Percentiles rank a stretch among this genome's conserved stretches.
Conservation (phyloP, 1,140 invertebrate species). For the Psilanteris sp. region DNA sequence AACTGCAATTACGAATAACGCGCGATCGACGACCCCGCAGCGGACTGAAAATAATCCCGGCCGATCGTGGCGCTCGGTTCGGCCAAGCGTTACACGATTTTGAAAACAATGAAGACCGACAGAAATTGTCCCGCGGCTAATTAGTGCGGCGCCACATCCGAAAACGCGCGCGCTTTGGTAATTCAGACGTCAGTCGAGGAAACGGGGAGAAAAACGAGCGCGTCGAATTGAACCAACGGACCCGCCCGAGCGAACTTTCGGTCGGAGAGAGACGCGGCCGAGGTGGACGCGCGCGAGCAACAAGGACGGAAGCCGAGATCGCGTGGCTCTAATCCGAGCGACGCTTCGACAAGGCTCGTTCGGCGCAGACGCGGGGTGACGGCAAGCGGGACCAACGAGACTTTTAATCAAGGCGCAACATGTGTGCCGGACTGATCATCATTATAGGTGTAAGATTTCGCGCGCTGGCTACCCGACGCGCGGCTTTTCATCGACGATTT, state of each 20-base stretch:
- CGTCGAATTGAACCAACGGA: too few relatives aligned
- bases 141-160: constrained; percentile 37
- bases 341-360: constrained; percentile 52
- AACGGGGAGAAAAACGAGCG: constrained; percentile 2
- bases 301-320: constrained; percentile 29
- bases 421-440: constrained; percentile 40
- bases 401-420: constrained; percentile 58
- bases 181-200: constrained; percentile 32
- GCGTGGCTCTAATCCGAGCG: constrained; percentile 59
- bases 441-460: constrained; percentile 58
- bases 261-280: constrained; percentile 10
- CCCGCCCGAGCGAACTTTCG: too few relatives aligned
- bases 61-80: too few relatives aligned
- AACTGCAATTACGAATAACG: too few relatives aligned
- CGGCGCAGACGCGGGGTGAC: constrained; percentile 14
- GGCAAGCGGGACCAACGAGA: too few relatives aligned
- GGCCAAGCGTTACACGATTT: neutral
- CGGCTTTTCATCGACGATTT: too few relatives aligned
- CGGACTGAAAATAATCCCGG: too few relatives aligned
- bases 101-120: constrained; percentile 17
- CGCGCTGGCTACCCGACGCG: constrained; percentile 52
- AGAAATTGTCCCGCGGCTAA: constrained; percentile 28
- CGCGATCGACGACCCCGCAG: too few relatives aligned
- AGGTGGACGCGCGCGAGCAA: constrained; percentile 5
- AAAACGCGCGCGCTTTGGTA: constrained; percentile 26